phyloP scores from a whole-genome alignment of 2,797 vertebrate genomes.

The Melanogrammus aeglefinus region DNA sequence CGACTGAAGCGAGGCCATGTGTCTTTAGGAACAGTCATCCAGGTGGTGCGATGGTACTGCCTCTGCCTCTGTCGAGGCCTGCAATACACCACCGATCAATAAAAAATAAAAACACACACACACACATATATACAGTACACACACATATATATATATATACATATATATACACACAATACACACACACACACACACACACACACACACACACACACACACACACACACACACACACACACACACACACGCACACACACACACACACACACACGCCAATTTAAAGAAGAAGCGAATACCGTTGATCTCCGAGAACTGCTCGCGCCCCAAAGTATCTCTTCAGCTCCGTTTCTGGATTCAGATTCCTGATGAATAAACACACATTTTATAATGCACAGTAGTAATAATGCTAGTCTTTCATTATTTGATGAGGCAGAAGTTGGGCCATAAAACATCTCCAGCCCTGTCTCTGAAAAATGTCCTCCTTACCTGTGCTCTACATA shows the following conservation, averaged over 20 bases:
- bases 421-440: not conserved
- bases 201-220: no score
- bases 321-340: slow-evolving; percentile 95
- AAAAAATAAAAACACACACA: not conserved
- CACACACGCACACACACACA: no score
- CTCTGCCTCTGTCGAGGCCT: slow-evolving; percentile 89
- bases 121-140: no score
- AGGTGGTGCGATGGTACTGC: slow-evolving; percentile 83
- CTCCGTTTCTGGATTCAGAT: slow-evolving; percentile 95
- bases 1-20: slow-evolving; percentile 93
- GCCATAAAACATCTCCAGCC: not conserved
- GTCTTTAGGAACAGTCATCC: slow-evolving; percentile 87
- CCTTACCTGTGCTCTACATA: slow-evolving; percentile 92
- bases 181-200: not conserved
- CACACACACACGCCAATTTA: not conserved
- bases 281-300: slow-evolving; percentile 75
- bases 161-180: no score
- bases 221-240: not conserved
- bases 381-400: not conserved
- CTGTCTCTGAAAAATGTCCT: not conserved
- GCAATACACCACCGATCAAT: not conserved
- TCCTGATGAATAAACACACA: slow-evolving; percentile 67
- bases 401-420: not conserved
- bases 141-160: no score
- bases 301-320: slow-evolving; percentile 91